Evolutionary conservation across 2,113 vertebrate genomes (phyloP).

Genomic region (Propithecus coquereli): DNA sequence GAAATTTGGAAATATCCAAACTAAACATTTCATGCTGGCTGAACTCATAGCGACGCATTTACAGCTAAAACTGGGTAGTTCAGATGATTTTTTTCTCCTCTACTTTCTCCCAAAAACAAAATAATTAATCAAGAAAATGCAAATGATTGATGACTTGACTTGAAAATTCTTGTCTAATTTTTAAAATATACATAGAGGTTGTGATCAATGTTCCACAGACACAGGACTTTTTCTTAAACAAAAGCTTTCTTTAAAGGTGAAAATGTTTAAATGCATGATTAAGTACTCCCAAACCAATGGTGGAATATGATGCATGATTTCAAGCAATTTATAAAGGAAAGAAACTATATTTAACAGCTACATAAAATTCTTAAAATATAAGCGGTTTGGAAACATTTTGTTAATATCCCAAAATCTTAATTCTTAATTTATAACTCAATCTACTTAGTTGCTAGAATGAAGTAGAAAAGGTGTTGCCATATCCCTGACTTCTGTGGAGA

Average conservation of each 20-base stretch:
- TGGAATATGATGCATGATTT: neutral
- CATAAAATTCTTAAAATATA: constrained; percentile 17
- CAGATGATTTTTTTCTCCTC: constrained; percentile 62
- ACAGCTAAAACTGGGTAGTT: constrained; percentile 69
- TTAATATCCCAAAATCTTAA: neutral
- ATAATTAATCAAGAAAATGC: constrained; percentile 54
- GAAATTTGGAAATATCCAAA: constrained; percentile 74
- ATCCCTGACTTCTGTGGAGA: neutral
- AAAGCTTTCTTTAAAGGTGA: neutral
- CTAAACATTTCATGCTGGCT: constrained; percentile 75
- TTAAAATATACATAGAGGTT: neutral
- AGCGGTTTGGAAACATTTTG: constrained; percentile 29
- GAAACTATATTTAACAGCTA: neutral
- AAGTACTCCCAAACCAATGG: neutral
- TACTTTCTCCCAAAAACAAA: constrained; percentile 58
- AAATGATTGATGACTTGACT: constrained; percentile 35
- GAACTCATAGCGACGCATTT: constrained; percentile 64
- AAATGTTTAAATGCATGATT: neutral
- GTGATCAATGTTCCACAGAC: neutral
- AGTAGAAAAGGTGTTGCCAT: neutral
- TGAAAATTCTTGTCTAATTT: constrained; percentile 14
- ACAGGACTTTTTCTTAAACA: neutral
- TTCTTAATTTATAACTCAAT: neutral
- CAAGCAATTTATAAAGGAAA: constrained; percentile 12
- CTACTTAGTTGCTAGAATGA: neutral